Percentiles rank a stretch among this genome's conserved stretches.
Evolutionary conservation across 2,888 invertebrate genomes (phyloP).

Genomic region (Micropterix aruncella): DNA sequence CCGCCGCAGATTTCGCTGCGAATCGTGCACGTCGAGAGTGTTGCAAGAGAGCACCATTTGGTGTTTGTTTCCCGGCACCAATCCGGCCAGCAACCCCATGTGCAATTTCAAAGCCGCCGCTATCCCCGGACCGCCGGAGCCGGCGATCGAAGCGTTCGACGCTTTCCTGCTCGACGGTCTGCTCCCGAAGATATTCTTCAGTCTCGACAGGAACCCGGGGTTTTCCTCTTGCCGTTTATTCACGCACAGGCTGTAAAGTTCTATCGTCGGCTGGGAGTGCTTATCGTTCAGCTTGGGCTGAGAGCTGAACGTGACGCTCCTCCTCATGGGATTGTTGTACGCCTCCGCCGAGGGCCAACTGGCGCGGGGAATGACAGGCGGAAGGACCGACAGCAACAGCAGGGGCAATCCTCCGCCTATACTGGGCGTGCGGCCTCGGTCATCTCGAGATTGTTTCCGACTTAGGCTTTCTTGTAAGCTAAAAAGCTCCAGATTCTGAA

Average conservation of each 20-base stretch:
- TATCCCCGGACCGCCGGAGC: slow-evolving; percentile 42
- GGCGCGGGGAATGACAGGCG: slow-evolving; percentile 61
- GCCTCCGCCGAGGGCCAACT: slow-evolving; percentile 66
- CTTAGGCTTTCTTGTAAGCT: slow-evolving; percentile 9
- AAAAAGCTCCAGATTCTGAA: no score
- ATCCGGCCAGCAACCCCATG: slow-evolving; percentile 55
- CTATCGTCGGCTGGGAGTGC: slow-evolving; percentile 41
- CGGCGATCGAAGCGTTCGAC: slow-evolving; percentile 47
- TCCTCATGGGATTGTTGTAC: slow-evolving; percentile 37
- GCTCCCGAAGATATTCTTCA: slow-evolving; percentile 47
- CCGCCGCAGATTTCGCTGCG: slow-evolving; percentile 27
- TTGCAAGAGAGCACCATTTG: slow-evolving; percentile 45
- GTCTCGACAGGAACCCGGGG: slow-evolving; percentile 36
- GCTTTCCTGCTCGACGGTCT: slow-evolving; percentile 52
- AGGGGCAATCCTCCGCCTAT: slow-evolving; percentile 56
- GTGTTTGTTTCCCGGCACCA: slow-evolving; percentile 48
- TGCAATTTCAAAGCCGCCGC: slow-evolving; percentile 58
- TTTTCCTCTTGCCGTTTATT: slow-evolving; percentile 39
- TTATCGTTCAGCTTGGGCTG: slow-evolving; percentile 47
- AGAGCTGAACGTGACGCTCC: slow-evolving; percentile 50
- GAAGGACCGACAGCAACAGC: slow-evolving; percentile 54
- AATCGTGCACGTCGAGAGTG: slow-evolving; percentile 37
- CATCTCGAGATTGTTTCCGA: slow-evolving; percentile 12
- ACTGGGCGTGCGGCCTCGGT: slow-evolving; percentile 40
- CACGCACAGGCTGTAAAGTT: slow-evolving; percentile 41